Evolutionary conservation across 2,113 vertebrate species (phyloP).

Genomic region (Sturnira hondurensis): DNA sequence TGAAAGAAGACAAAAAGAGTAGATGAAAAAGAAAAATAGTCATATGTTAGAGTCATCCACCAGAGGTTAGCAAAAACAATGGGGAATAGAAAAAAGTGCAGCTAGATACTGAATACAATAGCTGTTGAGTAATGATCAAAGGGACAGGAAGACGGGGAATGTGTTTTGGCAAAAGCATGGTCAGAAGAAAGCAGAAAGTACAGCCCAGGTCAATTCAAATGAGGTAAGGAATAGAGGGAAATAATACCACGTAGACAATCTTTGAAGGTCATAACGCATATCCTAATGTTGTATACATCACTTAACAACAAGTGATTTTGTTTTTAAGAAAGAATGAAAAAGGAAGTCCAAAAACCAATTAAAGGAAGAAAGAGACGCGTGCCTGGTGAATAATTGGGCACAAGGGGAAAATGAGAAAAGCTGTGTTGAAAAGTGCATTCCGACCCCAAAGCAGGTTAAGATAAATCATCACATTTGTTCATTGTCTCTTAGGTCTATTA

Average conservation of each 20-base stretch:
- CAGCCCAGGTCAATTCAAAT: constrained; percentile 30
- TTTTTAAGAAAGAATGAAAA: constrained; percentile 67
- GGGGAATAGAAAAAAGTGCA: neutral
- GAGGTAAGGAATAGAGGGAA: constrained; percentile 46
- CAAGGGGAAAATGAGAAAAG: constrained; percentile 57
- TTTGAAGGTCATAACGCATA: constrained; percentile 69
- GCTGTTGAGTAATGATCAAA: constrained; percentile 22
- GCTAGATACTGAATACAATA: neutral
- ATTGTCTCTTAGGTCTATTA: constrained; percentile 9
- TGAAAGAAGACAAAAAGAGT: constrained; percentile 43
- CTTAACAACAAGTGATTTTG: constrained; percentile 75
- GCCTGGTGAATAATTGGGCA: constrained; percentile 60
- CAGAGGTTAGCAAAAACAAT: constrained; percentile 12
- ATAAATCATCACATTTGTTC: constrained; percentile 50
- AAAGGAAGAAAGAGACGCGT: constrained; percentile 69
- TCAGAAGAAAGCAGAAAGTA: constrained; percentile 23
- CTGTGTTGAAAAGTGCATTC: constrained; percentile 43
- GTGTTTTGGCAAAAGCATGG: neutral
- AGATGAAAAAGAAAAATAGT: neutral
- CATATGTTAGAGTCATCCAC: neutral
- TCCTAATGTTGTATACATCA: constrained; percentile 74
- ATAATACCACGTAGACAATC: constrained; percentile 34
- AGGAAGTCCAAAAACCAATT: constrained; percentile 77
- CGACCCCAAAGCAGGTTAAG: constrained; percentile 50
- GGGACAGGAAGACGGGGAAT: neutral